Conservation (phyloP, 2,888 invertebrate genomes). For the Sarcophaga variegata region DNA sequence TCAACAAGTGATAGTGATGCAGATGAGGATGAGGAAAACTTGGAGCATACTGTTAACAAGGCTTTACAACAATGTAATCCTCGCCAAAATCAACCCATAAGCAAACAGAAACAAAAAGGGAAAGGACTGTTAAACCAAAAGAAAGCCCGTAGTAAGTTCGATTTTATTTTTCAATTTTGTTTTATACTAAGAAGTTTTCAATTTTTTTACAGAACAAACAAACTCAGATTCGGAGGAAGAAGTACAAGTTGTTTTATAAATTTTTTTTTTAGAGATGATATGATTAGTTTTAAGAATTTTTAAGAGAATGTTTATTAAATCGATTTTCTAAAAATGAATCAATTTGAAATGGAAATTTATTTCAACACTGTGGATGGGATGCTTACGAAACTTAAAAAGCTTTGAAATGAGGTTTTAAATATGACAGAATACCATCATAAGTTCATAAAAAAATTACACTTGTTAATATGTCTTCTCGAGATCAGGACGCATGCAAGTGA, state of each 20-base stretch:
- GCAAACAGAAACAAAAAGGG: slow-evolving; percentile 64
- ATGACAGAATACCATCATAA: too few relatives aligned
- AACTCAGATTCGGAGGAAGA: slow-evolving; percentile 76
- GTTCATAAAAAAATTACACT: too few relatives aligned
- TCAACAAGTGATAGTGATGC: slow-evolving; percentile 63
- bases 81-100: slow-evolving; percentile 41
- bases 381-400: too few relatives aligned
- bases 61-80: neutral
- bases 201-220: slow-evolving; percentile 48
- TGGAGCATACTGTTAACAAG: neutral
- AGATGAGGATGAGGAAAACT: slow-evolving; percentile 65
- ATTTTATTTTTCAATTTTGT: neutral
- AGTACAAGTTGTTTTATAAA: slow-evolving; percentile 70
- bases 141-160: slow-evolving; percentile 45
- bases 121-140: slow-evolving; percentile 43
- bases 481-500: too few relatives aligned
- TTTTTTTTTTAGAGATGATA: neutral
- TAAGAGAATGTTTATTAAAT: neutral
- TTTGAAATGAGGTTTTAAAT: too few relatives aligned
- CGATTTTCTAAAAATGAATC: too few relatives aligned
- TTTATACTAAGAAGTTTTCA: neutral
- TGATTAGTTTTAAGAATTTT: neutral
- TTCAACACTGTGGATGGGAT: too few relatives aligned
- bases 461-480: too few relatives aligned
- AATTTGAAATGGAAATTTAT: too few relatives aligned